Evolutionary conservation across 2,888 invertebrate species (phyloP).

Genomic region (Orthosia gothica): DNA sequence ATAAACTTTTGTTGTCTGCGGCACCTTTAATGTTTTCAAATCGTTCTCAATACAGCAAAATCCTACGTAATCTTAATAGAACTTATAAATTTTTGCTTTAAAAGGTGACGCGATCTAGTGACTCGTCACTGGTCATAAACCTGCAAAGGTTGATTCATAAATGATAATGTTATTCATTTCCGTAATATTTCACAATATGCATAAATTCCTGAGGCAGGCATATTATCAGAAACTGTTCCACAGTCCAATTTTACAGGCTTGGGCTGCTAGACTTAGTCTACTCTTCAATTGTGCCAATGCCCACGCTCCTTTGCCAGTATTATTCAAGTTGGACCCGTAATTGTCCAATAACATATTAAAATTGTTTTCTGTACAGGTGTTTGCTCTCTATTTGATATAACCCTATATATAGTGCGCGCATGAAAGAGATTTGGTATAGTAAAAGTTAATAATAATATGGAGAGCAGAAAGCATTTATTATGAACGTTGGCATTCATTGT

Average conservation of each 20-base stretch:
- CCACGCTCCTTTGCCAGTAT: too few species aligned
- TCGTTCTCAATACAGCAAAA: conserved; percentile 22
- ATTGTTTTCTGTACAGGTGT: neutral
- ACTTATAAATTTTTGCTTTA: conserved; percentile 12
- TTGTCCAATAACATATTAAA: neutral
- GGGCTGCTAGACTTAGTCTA: neutral
- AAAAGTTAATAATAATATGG: too few species aligned
- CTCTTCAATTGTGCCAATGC: neutral
- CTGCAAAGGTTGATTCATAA: conserved; percentile 35
- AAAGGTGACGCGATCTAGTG: neutral
- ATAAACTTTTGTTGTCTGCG: conserved; percentile 58
- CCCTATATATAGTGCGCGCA: too few species aligned
- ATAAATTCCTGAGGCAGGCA: too few species aligned
- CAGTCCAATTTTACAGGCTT: neutral
- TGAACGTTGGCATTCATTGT: too few species aligned
- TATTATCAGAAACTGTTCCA: neutral
- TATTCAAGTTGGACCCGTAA: neutral
- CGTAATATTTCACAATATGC: neutral
- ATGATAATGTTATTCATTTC: conserved; percentile 10
- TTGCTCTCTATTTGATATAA: too few species aligned
- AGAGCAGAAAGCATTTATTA: too few species aligned
- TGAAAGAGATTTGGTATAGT: too few species aligned
- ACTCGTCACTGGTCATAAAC: conserved; percentile 21
- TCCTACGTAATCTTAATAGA: conserved; percentile 22
- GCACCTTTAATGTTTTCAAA: conserved; percentile 47